Percentiles rank a stretch among this genome's conserved stretches.
These are phyloP conservation scores for Speoplatyrhinus poulsoni DNA, from an alignment of 2,113 vertebrate genomes.

Conservation along the genomic window DNA sequence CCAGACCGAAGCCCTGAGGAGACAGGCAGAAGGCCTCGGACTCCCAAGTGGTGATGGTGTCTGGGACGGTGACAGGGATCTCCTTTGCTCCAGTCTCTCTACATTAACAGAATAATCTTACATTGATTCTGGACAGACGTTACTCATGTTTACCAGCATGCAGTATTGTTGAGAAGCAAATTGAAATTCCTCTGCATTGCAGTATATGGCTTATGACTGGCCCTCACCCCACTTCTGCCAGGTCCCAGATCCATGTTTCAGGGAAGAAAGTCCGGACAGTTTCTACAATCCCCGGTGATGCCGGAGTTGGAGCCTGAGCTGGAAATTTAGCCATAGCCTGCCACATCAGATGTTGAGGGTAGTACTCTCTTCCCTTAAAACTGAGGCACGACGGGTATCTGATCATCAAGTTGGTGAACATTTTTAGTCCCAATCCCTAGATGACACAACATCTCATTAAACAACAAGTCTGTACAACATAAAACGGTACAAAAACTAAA, in stretches of 20 bases:
- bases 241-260: constrained; percentile 88
- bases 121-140: background rate
- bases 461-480: background rate
- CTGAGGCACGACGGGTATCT: constrained; percentile 36
- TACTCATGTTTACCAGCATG: no score
- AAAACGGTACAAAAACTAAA: background rate
- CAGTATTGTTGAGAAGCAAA: background rate
- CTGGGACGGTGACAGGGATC: constrained; percentile 75
- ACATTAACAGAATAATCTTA: constrained; percentile 10
- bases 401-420: constrained; percentile 62
- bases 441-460: constrained; percentile 24
- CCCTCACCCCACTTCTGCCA: constrained; percentile 78
- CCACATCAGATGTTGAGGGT: background rate
- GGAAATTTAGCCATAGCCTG: background rate
- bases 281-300: background rate
- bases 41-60: constrained; percentile 90
- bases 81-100: constrained; percentile 76
- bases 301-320: background rate
- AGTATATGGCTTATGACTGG: background rate
- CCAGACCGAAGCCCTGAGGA: constrained; percentile 80
- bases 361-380: constrained; percentile 45
- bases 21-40: constrained; percentile 84
- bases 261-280: constrained; percentile 82
- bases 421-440: constrained; percentile 82
- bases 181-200: background rate